phyloP scores from a whole-genome alignment of 2,888 invertebrate genomes.

The Macroteleia sp. region DNA sequence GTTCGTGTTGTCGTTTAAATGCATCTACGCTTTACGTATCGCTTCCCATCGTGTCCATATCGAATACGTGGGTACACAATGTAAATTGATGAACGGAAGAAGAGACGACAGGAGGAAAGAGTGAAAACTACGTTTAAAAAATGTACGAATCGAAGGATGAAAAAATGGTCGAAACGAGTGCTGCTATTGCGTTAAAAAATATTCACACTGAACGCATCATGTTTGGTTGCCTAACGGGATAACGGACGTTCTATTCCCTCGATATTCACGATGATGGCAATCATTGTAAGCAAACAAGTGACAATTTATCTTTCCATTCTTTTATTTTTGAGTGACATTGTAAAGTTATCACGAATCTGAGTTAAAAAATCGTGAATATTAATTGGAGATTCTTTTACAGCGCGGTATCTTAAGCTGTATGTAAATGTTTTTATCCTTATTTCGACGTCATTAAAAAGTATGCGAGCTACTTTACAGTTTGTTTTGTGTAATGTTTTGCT shows the following conservation, averaged over 20 bases:
- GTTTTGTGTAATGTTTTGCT: conserved; percentile 38
- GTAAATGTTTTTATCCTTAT: conserved; percentile 33
- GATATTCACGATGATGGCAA: conserved; percentile 36
- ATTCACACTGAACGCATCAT: conserved; percentile 31
- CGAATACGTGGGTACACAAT: conserved; percentile 67
- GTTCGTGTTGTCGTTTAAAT: conserved; percentile 62
- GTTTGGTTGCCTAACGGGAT: conserved; percentile 16
- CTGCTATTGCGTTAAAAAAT: conserved; percentile 30
- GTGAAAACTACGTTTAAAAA: conserved; percentile 52
- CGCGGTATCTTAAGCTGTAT: conserved; percentile 17
- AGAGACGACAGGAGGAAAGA: conserved; percentile 42
- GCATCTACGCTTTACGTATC: conserved; percentile 59
- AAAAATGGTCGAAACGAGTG: conserved; percentile 23
- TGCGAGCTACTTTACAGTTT: conserved; percentile 36
- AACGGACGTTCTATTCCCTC: conserved; percentile 5
- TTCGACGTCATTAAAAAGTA: conserved; percentile 25
- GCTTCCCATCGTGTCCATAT: conserved; percentile 69
- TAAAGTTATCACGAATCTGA: too few relatives aligned
- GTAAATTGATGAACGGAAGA: conserved; percentile 68
- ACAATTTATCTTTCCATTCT: conserved; percentile 20
- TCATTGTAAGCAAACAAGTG: conserved; percentile 30
- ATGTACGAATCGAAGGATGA: conserved; percentile 42
- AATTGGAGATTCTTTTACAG: too few relatives aligned
- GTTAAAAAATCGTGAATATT: too few relatives aligned
- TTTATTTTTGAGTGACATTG: too few relatives aligned